Conservation (phyloP, 1,140 invertebrate genomes). For the Anoplolepis gracilipes region DNA sequence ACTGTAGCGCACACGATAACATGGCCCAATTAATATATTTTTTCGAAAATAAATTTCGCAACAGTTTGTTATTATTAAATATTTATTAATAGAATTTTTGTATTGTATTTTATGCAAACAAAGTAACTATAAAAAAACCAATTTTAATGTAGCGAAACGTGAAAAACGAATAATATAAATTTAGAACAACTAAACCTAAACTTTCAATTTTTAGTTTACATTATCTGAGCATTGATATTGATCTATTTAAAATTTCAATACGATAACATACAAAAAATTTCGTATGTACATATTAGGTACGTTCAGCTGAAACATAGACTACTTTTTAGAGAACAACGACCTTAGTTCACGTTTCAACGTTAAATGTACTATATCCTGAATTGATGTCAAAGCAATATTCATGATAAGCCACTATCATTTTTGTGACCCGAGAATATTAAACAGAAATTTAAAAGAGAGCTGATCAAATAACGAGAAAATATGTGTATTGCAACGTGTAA, state of each 20-base stretch:
- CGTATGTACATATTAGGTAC: too few relatives aligned
- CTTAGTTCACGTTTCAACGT: too few relatives aligned
- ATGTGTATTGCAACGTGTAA: constrained; percentile 31
- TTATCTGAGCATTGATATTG: too few relatives aligned
- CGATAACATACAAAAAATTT: background rate
- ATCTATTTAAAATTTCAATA: constrained; percentile 3
- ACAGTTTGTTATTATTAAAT: background rate
- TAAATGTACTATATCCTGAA: background rate
- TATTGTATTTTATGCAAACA: too few relatives aligned
- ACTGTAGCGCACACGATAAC: background rate
- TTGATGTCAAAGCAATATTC: constrained; percentile 7
- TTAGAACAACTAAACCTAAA: background rate
- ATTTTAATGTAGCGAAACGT: background rate
- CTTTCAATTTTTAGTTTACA: constrained; percentile 3
- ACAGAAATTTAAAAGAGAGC: constrained; percentile 18
- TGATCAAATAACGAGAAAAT: constrained; percentile 41
- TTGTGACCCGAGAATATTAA: background rate
- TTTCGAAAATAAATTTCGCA: background rate
- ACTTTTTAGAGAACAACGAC: too few relatives aligned
- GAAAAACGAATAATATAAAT: background rate
- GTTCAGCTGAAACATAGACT: too few relatives aligned
- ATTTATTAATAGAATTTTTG: too few relatives aligned
- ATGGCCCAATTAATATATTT: background rate
- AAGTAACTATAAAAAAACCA: background rate
- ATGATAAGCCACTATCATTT: background rate